phyloP scores from a whole-genome alignment of 2,113 vertebrate genomes.

The Sylvilagus bachmani region DNA sequence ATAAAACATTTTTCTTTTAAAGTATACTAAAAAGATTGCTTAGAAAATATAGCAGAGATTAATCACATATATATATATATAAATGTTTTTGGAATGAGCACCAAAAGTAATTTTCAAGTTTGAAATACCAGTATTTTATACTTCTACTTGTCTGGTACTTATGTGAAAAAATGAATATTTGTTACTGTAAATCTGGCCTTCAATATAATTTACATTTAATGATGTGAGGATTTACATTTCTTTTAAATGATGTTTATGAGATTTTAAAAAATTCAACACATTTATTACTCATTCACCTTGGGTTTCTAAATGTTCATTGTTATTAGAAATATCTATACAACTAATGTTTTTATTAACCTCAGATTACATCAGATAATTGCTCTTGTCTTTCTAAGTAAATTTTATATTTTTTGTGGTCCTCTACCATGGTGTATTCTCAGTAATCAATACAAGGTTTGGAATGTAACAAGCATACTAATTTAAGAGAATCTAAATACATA shows the following conservation, averaged over 20 bases:
- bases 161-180: not conserved
- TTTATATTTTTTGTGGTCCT: slow-evolving; percentile 22
- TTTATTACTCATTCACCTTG: slow-evolving; percentile 21
- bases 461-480: not conserved
- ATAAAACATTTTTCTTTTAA: slow-evolving; percentile 22
- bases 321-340: not conserved
- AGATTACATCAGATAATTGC: not conserved
- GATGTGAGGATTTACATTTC: not conserved
- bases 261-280: not conserved
- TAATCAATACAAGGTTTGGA: not conserved
- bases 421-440: not conserved
- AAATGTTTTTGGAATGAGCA: not conserved
- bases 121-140: slow-evolving; percentile 47
- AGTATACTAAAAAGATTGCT: slow-evolving; percentile 7
- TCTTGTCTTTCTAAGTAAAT: slow-evolving; percentile 3
- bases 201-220: not conserved
- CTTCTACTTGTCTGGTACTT: not conserved
- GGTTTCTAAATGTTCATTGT: slow-evolving; percentile 18
- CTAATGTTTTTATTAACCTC: not conserved
- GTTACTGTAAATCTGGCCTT: slow-evolving; percentile 13
- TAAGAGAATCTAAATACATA: not conserved
- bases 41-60: not conserved
- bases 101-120: not conserved
- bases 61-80: not conserved
- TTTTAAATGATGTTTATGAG: not conserved